Conservation (phyloP, 2,888 invertebrate species). For the Pocota personata region DNA sequence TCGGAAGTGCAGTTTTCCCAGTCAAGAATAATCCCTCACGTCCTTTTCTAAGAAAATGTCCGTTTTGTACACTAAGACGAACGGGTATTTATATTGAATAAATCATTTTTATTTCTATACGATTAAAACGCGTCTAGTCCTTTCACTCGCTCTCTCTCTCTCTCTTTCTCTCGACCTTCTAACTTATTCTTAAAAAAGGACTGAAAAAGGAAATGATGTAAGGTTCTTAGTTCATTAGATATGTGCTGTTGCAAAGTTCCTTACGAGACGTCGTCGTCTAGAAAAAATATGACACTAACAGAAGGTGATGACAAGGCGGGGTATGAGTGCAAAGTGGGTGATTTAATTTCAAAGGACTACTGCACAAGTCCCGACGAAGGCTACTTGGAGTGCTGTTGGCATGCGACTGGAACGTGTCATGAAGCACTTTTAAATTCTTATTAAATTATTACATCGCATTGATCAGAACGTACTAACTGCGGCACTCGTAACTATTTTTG, state of each 20-base stretch:
- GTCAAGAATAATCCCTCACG: conserved; percentile 10
- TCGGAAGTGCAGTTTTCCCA: conserved; percentile 34
- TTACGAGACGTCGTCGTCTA: conserved; percentile 34
- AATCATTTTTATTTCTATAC: conserved; percentile 66
- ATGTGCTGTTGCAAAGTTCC: conserved; percentile 19
- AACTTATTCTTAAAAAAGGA: too few species aligned
- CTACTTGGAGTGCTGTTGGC: conserved; percentile 62
- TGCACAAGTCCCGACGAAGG: conserved; percentile 37
- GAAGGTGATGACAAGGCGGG: conserved; percentile 53
- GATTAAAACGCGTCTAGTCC: conserved; percentile 50
- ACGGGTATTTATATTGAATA: conserved; percentile 63
- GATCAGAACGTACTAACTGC: conserved; percentile 48
- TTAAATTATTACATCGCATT: conserved; percentile 49
- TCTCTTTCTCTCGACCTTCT: too few species aligned
- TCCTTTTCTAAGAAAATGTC: not conserved
- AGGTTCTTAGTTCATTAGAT: conserved; percentile 38
- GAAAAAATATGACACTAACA: conserved; percentile 47
- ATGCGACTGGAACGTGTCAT: conserved; percentile 67
- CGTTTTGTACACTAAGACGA: not conserved
- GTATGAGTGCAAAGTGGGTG: not conserved
- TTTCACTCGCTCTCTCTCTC: not conserved
- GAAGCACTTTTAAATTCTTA: conserved; percentile 39
- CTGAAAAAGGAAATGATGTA: not conserved
- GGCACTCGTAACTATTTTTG: conserved; percentile 27
- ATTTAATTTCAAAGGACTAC: conserved; percentile 16